A percentile compares a stretch with the other conserved stretches of the same genome.
Conservation (phyloP, 2,888 invertebrate species). For the Cabera pusaria region DNA sequence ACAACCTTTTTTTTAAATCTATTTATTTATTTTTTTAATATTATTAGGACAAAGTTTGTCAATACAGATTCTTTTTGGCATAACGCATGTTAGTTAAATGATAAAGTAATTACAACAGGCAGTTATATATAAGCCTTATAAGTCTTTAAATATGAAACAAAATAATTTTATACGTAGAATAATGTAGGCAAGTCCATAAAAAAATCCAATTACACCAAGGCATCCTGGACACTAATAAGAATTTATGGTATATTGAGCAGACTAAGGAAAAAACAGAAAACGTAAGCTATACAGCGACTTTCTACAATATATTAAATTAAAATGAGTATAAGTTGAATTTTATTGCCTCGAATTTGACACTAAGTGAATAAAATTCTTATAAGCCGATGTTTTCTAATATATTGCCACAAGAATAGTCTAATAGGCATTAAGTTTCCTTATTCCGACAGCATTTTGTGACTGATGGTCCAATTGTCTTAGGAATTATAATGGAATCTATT, state of each 20-base stretch:
- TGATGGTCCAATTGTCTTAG: slow-evolving; percentile 20
- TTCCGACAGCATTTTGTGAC: slow-evolving; percentile 12
- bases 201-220: slow-evolving; percentile 24
- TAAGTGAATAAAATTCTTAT: slow-evolving; percentile 59
- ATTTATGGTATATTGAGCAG: slow-evolving; percentile 64
- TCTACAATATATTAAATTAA: slow-evolving; percentile 65
- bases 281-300: slow-evolving; percentile 54
- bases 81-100: too few relatives aligned
- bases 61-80: too few relatives aligned
- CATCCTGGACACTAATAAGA: slow-evolving; percentile 34
- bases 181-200: too few relatives aligned
- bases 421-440: slow-evolving; percentile 11
- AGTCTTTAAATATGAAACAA: too few relatives aligned
- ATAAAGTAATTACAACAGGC: too few relatives aligned
- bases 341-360: slow-evolving; percentile 49
- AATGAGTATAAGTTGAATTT: slow-evolving; percentile 68
- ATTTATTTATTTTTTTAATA: too few relatives aligned
- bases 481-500: slow-evolving; percentile 24
- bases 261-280: slow-evolving; percentile 56
- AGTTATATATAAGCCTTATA: too few relatives aligned
- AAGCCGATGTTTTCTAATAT: slow-evolving; percentile 51
- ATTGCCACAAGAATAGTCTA: slow-evolving; percentile 34
- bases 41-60: too few relatives aligned
- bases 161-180: too few relatives aligned
- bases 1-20: too few relatives aligned